Evolutionary conservation across 37 sponge, comb jelly and placozoan species (phyloP), one percentile per base, ranked within the genome.

Genomic region (Ianthella basta): DNA sequence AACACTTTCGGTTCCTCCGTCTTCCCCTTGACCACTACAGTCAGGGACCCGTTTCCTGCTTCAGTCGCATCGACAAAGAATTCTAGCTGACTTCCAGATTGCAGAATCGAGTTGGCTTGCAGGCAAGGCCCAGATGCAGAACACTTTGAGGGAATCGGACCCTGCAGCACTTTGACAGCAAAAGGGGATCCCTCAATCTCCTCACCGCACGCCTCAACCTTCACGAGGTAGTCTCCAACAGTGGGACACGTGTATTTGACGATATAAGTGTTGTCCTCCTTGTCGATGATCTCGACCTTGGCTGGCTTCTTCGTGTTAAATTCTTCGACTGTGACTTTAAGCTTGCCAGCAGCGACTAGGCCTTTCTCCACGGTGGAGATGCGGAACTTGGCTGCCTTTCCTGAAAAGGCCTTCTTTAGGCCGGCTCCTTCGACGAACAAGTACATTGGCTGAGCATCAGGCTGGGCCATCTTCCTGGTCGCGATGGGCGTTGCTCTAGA

Each of bases 131-230:
- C 81, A 15, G 56, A 53, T 32, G 61, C 61, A 19, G 25, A 12
- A 40, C 81, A 80, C 55, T 80, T 80, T 24, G 81, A 80, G 5
- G 81, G 59, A 29, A 55, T 40, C 21, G 81, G 60, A 33, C 81
- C 81, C 13, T 35, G 81, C 18, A 80, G 59, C 1, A 80, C 61
- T 14, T 80, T 59, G 1, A 80, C 38, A 20, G 59, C 15, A 32
- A 80, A 80, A 15, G 81, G 81, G 1, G 60, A 33, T 4, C 59
- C 59, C 33, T 60, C 81, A 33, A 80, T 80, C 56, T 80, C 81
- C 56, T 59, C 30, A 19, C 81, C 81, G 34, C 56, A 57, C 19
- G 16, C 21, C 55, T 59, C 55, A 35, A 80, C 25, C 15, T 40
- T 59, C 19, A 59, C 29, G 32, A 56, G 59, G 24, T 80, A 80